phyloP scores from a whole-genome alignment of 2,888 invertebrate species.

The Hemaris fuciformis region DNA sequence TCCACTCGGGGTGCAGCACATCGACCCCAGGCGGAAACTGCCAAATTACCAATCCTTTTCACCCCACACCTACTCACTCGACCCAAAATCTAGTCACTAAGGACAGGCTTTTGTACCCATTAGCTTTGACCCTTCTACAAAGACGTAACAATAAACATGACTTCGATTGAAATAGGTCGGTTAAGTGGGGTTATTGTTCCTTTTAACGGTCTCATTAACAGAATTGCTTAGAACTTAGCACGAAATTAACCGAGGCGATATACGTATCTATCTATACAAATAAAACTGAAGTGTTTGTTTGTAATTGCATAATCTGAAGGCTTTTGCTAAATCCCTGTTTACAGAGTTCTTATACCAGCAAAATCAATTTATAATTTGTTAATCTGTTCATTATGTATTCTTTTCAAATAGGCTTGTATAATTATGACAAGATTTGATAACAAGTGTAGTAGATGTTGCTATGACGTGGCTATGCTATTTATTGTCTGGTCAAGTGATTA shows the following conservation, averaged over 20 bases:
- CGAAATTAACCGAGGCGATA: no score
- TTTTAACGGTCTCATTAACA: background rate
- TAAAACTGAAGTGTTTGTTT: no score
- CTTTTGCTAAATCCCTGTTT: no score
- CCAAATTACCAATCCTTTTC: background rate
- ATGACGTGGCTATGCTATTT: no score
- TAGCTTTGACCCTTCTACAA: background rate
- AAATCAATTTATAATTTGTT: background rate
- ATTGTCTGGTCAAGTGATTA: background rate
- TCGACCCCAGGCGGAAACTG: background rate
- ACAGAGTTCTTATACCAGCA: no score
- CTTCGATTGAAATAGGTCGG: background rate
- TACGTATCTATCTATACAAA: no score
- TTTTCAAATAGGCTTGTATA: background rate
- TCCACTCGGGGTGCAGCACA: background rate
- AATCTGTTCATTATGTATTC: no score
- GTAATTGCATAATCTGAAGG: no score
- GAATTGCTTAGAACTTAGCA: no score
- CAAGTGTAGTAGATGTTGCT: no score
- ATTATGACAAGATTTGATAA: no score
- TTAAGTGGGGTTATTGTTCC: background rate
- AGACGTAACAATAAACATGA: background rate
- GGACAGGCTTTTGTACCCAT: background rate
- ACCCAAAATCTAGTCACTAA: background rate
- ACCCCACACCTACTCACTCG: background rate